Conservation (phyloP, 2,888 invertebrate genomes). For the Platypus cylindrus region DNA sequence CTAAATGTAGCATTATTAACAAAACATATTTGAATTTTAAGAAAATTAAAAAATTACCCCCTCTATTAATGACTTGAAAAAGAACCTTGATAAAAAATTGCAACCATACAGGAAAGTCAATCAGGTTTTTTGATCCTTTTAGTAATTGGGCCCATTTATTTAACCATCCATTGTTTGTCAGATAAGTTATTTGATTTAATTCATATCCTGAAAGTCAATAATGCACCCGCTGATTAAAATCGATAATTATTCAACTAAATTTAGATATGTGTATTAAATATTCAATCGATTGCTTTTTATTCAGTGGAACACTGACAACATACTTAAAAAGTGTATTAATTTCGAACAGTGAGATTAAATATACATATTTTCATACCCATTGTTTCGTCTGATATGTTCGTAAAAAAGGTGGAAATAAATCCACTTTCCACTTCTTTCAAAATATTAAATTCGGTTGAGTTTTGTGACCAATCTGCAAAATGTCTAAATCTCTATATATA, state of each 20-base stretch:
- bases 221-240: not conserved
- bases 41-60: constrained; percentile 35
- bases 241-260: not conserved
- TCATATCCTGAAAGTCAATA: constrained; percentile 26
- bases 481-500: constrained; percentile 46
- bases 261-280: not conserved
- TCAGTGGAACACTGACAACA: too few species aligned
- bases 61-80: constrained; percentile 56
- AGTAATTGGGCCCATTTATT: constrained; percentile 53
- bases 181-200: constrained; percentile 35
- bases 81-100: constrained; percentile 61
- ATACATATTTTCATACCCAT: constrained; percentile 40
- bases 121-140: constrained; percentile 39
- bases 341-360: too few species aligned
- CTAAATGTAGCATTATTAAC: constrained; percentile 26
- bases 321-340: too few species aligned
- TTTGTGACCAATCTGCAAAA: constrained; percentile 64
- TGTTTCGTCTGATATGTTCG: constrained; percentile 40
- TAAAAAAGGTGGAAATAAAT: constrained; percentile 55
- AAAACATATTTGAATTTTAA: constrained; percentile 3
- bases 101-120: constrained; percentile 58
- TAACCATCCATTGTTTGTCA: constrained; percentile 57
- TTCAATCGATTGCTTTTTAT: not conserved
- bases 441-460: constrained; percentile 60
- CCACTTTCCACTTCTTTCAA: constrained; percentile 59